Evolutionary conservation across 2,113 vertebrate genomes (phyloP), one percentile per base, ranked within the genome.

Genomic region (Semnopithecus entellus): DNA sequence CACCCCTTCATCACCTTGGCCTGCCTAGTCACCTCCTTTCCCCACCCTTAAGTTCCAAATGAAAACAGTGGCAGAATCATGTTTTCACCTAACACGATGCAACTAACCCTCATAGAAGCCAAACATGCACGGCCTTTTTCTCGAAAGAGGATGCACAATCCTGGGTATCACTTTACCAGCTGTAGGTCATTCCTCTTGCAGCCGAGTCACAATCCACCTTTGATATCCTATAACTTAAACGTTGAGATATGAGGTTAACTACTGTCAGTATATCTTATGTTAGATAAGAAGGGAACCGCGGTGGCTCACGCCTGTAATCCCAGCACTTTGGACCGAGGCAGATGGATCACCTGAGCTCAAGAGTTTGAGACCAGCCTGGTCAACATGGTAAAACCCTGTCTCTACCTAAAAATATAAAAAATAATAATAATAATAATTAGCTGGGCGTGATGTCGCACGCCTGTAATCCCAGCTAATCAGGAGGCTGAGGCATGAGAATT

Each of bases 391-490:
- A 64, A 64, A 64, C 61, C 61, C 27, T 27, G 27, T 64, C 61
- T 64, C 11, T 30, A 64, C 27, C 61, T 30, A 64, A 64, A 64
- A 64, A 64, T 30, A 64, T 12, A 5, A 61, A 27, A 61, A 61
- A 61, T 13, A 30, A 30, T 13, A 30, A 30, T 5, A 64, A 30
- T 12, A 64, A 30, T 13, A 27, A 64, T 13, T 30, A 64, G 27
- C 27, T 12, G 5, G 61, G 61, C 2, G 5, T 64, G 61, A 30
- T 64, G 61, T 2, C 1, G 0, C 5, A 2, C 1, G 12, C 27
- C 61, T 64, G 61, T 64, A 30, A 30, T 30, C 61, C 61, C 61
- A 64, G 61, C 61, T 64, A 64, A 64, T 64, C 61, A 64, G 27
- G 61, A 30, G 61, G 61, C 61, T 30, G 61, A 30, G 61, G 61